Evolutionary conservation across 2,888 invertebrate species (phyloP), one percentile per base, ranked within the genome.

Genomic region (Perizoma flavofasciatum): DNA sequence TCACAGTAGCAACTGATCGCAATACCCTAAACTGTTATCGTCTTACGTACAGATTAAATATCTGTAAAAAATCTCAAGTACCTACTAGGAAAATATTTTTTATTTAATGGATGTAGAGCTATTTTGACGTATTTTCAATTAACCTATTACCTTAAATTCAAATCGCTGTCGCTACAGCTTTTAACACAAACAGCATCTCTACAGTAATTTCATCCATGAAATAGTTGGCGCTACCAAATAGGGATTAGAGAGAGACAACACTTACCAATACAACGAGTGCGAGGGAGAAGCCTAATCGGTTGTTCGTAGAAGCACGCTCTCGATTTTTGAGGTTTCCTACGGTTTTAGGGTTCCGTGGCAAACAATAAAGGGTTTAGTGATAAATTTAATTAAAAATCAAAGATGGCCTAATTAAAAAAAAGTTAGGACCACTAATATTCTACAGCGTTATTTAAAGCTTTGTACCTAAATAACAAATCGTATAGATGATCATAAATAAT

Each of bases 141-240:
- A 1, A 6, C 1, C 5, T 6, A 37, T 37, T 1, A 37, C 7
- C 5, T 37, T 37, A 6, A 33, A 6, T 51, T 22, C 1, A 61
- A 63, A 47, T 53, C 72, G 72, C 72, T 44, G 39, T 52, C 80
- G 80, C 80, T 59, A n/a, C 63, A 58, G 41, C 79, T 65, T 49
- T 4, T 71, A 41, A 6, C 72, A 68, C 66, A 65, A 9, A 70
- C 78, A 77, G 61, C 34, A 65, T 69, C 46, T 74, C 67, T 75
- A 74, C 79, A 85, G 89, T 90, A 91, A 92, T 91, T 91, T 89
- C 89, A 92, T 89, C 90, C 90, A 89, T 92, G 91, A 91, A 92
- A 91, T 90, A 92, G 91, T 92, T 90, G 90, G 88, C 86, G 89
- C 89, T 91, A 90, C 91, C 90, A 90, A 92, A 92, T 89, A 88